Evolutionary conservation across 2,888 invertebrate genomes (phyloP).

Genomic region (Cosmia pyralina): DNA sequence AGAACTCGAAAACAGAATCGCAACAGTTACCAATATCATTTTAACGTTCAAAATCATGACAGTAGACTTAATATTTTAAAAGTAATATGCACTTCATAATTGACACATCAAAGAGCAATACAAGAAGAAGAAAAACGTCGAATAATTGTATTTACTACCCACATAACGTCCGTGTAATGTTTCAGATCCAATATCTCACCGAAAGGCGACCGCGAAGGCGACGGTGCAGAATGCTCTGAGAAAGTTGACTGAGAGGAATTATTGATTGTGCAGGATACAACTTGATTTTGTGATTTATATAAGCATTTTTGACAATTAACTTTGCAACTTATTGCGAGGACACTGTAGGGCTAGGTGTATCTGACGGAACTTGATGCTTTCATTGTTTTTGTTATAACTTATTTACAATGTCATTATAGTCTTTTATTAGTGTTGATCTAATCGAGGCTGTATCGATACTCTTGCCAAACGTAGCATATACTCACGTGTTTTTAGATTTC

Average conservation of each 20-base stretch:
- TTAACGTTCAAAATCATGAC: constrained; percentile 63
- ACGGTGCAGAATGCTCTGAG: constrained; percentile 89
- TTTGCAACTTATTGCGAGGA: constrained; percentile 63
- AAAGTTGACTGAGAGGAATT: constrained; percentile 89
- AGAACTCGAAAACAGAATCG: constrained; percentile 54
- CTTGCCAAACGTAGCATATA: constrained; percentile 78
- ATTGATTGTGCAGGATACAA: constrained; percentile 75
- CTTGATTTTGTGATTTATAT: constrained; percentile 79
- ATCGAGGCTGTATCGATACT: constrained; percentile 76
- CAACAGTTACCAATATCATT: constrained; percentile 58
- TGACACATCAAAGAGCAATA: constrained; percentile 62
- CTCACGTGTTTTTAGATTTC: constrained; percentile 66
- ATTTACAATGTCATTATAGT: constrained; percentile 58
- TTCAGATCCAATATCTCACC: constrained; percentile 89
- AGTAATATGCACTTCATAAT: constrained; percentile 63
- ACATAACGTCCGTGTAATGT: constrained; percentile 69
- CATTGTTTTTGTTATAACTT: constrained; percentile 69
- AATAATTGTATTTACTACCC: constrained; percentile 17
- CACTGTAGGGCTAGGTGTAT: constrained; percentile 60
- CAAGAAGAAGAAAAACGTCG: constrained; percentile 25
- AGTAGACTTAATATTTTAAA: constrained; percentile 60
- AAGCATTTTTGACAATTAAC: constrained; percentile 82
- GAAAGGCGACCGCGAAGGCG: constrained; percentile 90
- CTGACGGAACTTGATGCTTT: constrained; percentile 68
- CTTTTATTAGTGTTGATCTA: constrained; percentile 64